phyloP scores from a whole-genome alignment of 2,113 vertebrate species.

The Calonectris borealis region DNA sequence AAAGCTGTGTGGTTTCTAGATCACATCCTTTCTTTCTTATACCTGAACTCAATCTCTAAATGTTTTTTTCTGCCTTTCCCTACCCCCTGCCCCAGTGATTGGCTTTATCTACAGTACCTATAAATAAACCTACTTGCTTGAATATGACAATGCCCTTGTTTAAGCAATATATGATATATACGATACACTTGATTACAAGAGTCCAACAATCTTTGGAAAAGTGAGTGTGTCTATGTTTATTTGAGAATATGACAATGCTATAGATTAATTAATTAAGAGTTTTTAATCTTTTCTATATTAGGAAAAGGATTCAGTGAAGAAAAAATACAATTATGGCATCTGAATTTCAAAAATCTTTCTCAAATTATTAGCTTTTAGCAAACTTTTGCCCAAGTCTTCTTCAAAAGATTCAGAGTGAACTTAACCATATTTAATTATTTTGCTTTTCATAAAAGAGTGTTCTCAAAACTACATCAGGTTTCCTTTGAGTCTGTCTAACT shows the following conservation, averaged over 20 bases:
- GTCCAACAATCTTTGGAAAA: not conserved
- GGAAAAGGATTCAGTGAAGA: not conserved
- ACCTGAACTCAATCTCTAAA: not conserved
- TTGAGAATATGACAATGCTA: not conserved
- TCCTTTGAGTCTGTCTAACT: not conserved
- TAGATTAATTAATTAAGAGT: not conserved
- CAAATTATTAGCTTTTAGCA: not conserved
- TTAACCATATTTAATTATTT: not conserved
- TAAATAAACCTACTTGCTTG: not conserved
- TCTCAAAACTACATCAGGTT: not conserved
- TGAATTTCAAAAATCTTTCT: not conserved
- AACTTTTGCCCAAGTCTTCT: not conserved
- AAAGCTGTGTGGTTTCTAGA: not conserved
- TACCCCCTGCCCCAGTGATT: not conserved
- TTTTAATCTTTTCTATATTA: not conserved
- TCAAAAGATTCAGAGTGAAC: not conserved
- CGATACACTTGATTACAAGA: not conserved
- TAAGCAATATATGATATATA: not conserved
- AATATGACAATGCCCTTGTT: not conserved
- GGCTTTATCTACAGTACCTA: not conserved
- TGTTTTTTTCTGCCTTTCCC: not conserved
- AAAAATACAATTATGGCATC: not conserved
- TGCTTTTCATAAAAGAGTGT: not conserved
- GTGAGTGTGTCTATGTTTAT: not conserved
- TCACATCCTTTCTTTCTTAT: not conserved